phyloP scores from a whole-genome alignment of 37 sponge, comb jelly and placozoan species.

The Geodia barretti region DNA sequence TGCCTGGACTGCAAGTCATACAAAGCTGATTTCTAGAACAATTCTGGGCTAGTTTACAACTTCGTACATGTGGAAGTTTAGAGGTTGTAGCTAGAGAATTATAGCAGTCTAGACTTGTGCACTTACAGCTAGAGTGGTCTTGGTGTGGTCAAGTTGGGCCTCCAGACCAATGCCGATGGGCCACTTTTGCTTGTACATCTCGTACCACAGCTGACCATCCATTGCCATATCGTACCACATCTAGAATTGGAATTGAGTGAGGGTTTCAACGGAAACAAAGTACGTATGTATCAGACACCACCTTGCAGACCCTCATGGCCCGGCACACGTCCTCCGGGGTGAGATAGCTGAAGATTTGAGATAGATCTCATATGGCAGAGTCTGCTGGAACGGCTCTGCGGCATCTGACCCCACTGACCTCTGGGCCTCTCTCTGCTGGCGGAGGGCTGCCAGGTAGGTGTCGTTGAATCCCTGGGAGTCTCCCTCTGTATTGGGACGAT shows the following conservation, averaged over 20 bases:
- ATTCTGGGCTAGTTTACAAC: too few relatives aligned
- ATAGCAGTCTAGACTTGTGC: neutral
- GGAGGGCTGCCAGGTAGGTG: constrained; percentile 38
- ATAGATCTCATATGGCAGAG: constrained; percentile 27
- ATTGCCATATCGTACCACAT: constrained; percentile 28
- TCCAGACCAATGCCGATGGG: constrained; percentile 1
- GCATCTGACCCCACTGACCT: constrained; percentile 16
- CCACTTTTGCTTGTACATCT: constrained; percentile 11
- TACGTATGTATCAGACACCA: constrained; percentile 2
- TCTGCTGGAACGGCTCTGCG: neutral
- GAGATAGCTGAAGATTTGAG: constrained; percentile 20
- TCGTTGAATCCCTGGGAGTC: constrained; percentile 38
- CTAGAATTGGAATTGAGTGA: constrained; percentile 1
- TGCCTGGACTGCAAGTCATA: too few relatives aligned
- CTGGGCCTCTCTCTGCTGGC: constrained; percentile 21
- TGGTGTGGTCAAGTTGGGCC: neutral
- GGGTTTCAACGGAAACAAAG: neutral
- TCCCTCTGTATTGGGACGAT: constrained; percentile 19
- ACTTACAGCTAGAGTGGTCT: neutral
- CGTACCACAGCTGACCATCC: constrained; percentile 38
- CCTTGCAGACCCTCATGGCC: constrained; percentile 6
- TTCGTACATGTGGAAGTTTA: too few relatives aligned
- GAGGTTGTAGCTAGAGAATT: too few relatives aligned
- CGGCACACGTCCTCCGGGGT: neutral
- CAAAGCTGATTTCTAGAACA: too few relatives aligned